These are phyloP conservation scores for Phalacrocorax pelagicus DNA, from an alignment of 2,113 vertebrate genomes.

Conservation along the genomic window DNA sequence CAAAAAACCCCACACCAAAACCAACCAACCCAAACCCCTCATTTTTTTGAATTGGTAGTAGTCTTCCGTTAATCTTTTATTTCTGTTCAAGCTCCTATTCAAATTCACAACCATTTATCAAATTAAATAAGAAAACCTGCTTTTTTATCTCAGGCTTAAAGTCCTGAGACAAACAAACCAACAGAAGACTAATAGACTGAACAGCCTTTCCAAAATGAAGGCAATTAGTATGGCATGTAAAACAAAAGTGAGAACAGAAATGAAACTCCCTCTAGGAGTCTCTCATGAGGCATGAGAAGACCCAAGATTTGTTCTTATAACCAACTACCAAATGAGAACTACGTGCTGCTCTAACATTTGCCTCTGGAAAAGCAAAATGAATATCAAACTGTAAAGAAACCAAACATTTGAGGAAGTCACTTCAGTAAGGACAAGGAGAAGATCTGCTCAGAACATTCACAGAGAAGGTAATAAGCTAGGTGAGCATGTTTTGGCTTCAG, in stretches of 20 bases:
- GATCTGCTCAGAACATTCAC: background rate
- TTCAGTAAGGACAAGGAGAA: background rate
- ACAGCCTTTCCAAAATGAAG: background rate
- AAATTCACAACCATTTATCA: background rate
- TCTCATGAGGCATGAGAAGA: background rate
- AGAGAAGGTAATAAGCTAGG: background rate
- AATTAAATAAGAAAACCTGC: background rate
- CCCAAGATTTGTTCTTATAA: background rate
- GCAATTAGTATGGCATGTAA: background rate
- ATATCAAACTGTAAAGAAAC: background rate
- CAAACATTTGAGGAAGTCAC: background rate
- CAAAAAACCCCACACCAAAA: background rate
- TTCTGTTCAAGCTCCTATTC: background rate
- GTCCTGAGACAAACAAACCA: background rate
- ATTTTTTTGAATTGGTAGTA: background rate
- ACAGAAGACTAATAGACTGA: background rate
- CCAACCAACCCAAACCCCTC: too few species aligned
- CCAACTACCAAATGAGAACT: background rate
- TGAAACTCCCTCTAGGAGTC: background rate
- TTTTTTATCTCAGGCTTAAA: background rate
- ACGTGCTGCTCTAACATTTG: background rate
- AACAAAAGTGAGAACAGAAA: background rate
- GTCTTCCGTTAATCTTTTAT: background rate
- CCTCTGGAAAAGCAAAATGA: background rate
- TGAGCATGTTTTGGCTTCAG: background rate